These are phyloP conservation scores for Hippoglossus stenolepis DNA, from an alignment of 2,113 vertebrate genomes.

Conservation along the genomic window DNA sequence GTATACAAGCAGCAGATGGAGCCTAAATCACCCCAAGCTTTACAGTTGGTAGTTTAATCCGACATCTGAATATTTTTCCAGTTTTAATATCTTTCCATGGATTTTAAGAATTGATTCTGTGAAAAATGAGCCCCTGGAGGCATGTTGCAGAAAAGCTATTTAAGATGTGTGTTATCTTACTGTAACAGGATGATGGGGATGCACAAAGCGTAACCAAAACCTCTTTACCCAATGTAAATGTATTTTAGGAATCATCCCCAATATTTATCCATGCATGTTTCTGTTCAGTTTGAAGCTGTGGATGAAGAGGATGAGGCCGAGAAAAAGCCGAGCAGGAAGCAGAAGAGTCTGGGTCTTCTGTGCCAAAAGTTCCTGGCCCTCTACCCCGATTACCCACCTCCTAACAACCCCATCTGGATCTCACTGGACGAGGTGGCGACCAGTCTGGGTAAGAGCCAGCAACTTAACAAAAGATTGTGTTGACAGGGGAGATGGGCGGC, in stretches of 20 bases:
- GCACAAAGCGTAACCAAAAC: too few relatives aligned
- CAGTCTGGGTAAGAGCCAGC: conserved; percentile 85
- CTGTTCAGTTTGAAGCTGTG: conserved; percentile 79
- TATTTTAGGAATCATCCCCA: background rate
- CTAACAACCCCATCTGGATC: conserved; percentile 88
- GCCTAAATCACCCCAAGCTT: background rate
- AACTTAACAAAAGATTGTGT: too few relatives aligned
- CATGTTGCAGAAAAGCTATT: background rate
- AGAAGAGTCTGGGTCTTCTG: conserved; percentile 94
- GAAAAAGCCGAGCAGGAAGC: conserved; percentile 93
- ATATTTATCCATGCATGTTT: background rate
- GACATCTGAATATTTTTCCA: background rate
- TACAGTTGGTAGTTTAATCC: too few relatives aligned
- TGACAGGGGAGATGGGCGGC: background rate
- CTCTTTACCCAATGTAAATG: background rate
- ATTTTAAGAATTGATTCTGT: background rate
- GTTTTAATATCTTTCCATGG: background rate
- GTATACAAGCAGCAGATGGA: background rate
- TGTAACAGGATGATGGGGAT: too few relatives aligned
- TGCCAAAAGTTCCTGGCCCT: conserved; percentile 96
- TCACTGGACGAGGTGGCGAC: conserved; percentile 94
- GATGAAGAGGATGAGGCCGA: conserved; percentile 88
- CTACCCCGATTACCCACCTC: conserved; percentile 90
- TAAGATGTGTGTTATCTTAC: background rate
- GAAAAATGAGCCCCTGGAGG: background rate